These are phyloP conservation scores for Hemibagrus guttatus DNA, from an alignment of 2,797 vertebrate genomes.

Conservation along the genomic window DNA sequence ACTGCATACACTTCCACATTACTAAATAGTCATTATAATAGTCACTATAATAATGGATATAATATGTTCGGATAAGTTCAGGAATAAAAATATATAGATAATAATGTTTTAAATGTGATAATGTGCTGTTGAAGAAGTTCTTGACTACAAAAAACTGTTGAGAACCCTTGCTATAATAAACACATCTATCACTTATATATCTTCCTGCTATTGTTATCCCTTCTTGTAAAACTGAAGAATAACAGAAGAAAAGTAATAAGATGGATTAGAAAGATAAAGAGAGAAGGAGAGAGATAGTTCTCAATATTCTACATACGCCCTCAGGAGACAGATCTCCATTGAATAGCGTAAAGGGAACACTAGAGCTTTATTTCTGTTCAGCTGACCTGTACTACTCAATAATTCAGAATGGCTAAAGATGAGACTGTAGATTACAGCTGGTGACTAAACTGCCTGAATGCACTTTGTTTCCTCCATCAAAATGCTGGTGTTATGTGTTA, in stretches of 20 bases:
- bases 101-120: no score
- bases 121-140: no score
- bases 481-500: background rate
- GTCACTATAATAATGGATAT: background rate
- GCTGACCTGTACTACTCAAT: slow-evolving; percentile 43
- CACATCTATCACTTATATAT: background rate
- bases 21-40: background rate
- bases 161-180: background rate
- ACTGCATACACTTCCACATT: background rate
- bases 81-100: background rate
- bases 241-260: slow-evolving; percentile 27
- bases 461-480: slow-evolving; percentile 16
- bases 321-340: slow-evolving; percentile 39
- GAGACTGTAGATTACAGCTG: slow-evolving; percentile 46
- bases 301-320: slow-evolving; percentile 39
- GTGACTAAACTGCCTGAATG: slow-evolving; percentile 39
- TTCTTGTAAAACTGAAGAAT: slow-evolving; percentile 14
- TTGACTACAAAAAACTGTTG: no score
- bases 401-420: slow-evolving; percentile 46
- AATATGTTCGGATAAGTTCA: background rate
- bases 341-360: slow-evolving; percentile 34
- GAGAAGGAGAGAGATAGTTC: background rate
- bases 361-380: slow-evolving; percentile 39
- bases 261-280: slow-evolving; percentile 16
- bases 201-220: background rate